Evolutionary conservation across 1,140 invertebrate species (phyloP).

Genomic region (Capitella teleta): DNA sequence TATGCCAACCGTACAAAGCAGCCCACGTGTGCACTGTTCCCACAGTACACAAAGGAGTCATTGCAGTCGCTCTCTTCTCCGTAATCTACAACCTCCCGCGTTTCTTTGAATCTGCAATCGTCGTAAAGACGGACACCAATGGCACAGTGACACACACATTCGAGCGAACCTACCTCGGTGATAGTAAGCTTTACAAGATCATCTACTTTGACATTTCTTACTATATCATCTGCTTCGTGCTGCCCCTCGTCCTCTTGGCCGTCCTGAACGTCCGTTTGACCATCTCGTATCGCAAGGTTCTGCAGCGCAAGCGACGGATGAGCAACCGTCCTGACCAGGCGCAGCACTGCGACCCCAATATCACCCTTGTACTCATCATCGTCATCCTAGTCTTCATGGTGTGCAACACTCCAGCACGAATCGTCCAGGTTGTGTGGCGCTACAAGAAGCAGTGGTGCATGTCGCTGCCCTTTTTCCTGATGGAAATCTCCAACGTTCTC

Average conservation of each 20-base stretch:
- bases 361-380: conserved; percentile 13
- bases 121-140: background rate
- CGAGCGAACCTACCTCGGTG: background rate
- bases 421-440: conserved; percentile 5
- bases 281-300: conserved; percentile 4
- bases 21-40: background rate
- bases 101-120: background rate
- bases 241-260: conserved; percentile 5
- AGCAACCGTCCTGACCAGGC: background rate
- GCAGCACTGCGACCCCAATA: conserved; percentile 5
- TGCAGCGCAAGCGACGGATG: background rate
- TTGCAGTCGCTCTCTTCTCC: conserved; percentile 2
- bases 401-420: conserved; percentile 9
- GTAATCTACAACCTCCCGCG: conserved; percentile 8
- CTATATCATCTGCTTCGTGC: conserved; percentile 11
- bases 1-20: conserved; percentile 6
- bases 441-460: conserved; percentile 6
- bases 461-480: background rate
- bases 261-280: conserved; percentile 5
- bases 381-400: conserved; percentile 8
- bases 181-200: conserved; percentile 1
- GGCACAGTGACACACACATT: background rate
- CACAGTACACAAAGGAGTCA: background rate
- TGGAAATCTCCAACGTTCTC: conserved; percentile 7
- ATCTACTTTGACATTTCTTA: conserved; percentile 9